Base-by-base conservation (phyloP, 2,797 vertebrate species). In the Melanotaenia boesemani region DNA sequence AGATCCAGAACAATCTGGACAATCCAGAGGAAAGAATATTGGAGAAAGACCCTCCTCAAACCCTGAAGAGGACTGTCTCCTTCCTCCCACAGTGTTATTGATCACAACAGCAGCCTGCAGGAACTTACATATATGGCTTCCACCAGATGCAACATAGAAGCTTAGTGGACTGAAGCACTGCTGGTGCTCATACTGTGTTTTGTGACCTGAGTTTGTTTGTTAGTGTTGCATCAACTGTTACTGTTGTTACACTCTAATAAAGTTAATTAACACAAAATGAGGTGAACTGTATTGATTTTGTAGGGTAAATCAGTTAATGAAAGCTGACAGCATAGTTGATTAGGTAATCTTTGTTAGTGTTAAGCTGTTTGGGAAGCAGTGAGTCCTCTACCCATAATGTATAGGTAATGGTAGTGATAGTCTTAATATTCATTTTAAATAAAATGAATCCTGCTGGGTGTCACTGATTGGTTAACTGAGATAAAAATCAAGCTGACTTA, bases 171-270 rank as follows among this genome's bases (percentile, higher is more conserved):
- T 56, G 7, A 5, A 71, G 62, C 63, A 11, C 61, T 18, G 68
- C 65, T 67, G 57, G 20, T 44, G 57, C 24, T 81, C 60, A 5
- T 2, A 37, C 55, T 76, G 76, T 44, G 64, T 74, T 75, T 39
- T 72, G 59, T 77, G 48, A 65, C 66, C 70, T 63, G 67, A 64
- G 58, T 70, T 72, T 81, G 57, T 79, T 2, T 70, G 59, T 79
- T 57, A 65, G 57, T 36, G 74, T 74, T 78, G 58, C 41, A 67
- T 80, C 5, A 4, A 67, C 22, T 44, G 55, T 64, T 56, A 41
- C 72, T 81, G 74, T 52, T 1, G 30, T 84, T 76, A 81, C 58
- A 70, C 22, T 84, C 74, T 81, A 90, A 88, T 91, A 88, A 91
- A 89, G 67, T 57, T 11, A 70, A 76, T 80, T 30, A 70, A 72